Percentiles rank a stretch among this genome's conserved stretches.
These are phyloP conservation scores for Stomorhina lunata DNA, from an alignment of 2,888 invertebrate genomes.

Conservation along the genomic window DNA sequence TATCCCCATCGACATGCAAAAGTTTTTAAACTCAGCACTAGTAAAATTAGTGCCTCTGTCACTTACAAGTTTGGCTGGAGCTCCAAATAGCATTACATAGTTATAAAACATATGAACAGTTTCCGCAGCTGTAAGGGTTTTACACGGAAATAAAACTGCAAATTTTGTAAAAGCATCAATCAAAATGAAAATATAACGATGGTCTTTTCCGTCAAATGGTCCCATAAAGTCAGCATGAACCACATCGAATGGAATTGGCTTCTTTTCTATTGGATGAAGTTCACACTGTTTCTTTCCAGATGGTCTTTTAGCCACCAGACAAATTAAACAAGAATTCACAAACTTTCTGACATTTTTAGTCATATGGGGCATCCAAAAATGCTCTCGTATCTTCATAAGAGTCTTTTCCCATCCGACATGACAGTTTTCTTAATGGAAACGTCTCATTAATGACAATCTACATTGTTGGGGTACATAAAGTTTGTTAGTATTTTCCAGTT, in stretches of 20 bases:
- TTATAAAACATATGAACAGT: conserved; percentile 46
- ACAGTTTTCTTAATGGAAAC: conserved; percentile 60
- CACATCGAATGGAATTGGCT: conserved; percentile 41
- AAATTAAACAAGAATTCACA: conserved; percentile 42
- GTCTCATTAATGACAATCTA: no score
- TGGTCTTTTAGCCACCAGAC: conserved; percentile 52
- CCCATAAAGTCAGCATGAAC: conserved; percentile 54
- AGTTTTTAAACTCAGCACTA: conserved; percentile 29
- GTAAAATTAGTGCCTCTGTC: conserved; percentile 42
- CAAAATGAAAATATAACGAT: conserved; percentile 46
- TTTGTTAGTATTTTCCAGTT: no score
- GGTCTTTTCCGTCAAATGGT: conserved; percentile 56
- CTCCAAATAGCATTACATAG: conserved; percentile 52
- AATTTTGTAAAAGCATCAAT: conserved; percentile 61
- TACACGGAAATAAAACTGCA: conserved; percentile 51
- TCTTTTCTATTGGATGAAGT: conserved; percentile 55
- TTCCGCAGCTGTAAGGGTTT: conserved; percentile 52
- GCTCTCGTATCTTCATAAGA: conserved; percentile 41
- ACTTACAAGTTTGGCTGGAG: conserved; percentile 42
- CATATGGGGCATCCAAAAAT: conserved; percentile 61
- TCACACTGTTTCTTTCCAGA: conserved; percentile 58
- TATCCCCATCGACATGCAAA: no score
- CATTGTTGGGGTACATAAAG: no score
- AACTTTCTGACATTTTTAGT: conserved; percentile 58
- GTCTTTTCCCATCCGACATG: conserved; percentile 63